Conservation (phyloP, 2,797 vertebrate species). For the Psittacula echo region DNA sequence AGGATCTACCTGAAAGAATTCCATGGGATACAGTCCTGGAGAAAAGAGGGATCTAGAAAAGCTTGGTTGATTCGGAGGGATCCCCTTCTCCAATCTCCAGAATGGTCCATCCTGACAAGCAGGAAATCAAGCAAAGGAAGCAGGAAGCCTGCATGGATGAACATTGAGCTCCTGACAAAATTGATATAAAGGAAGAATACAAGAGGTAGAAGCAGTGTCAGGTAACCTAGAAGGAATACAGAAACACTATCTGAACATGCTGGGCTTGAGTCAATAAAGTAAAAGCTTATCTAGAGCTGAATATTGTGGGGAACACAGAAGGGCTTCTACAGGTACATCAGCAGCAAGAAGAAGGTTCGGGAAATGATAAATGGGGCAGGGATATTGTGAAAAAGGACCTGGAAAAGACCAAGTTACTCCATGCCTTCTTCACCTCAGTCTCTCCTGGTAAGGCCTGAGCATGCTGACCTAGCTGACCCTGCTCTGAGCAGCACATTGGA, state of each 20-base stretch:
- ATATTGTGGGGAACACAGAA: background rate
- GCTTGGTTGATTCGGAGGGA: background rate
- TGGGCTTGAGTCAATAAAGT: background rate
- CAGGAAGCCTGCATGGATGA: background rate
- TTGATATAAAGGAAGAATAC: background rate
- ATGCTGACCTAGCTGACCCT: background rate
- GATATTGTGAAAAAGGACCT: background rate
- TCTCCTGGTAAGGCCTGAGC: background rate
- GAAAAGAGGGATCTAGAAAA: background rate
- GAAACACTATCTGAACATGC: background rate
- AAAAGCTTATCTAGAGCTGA: background rate
- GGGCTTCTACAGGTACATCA: background rate
- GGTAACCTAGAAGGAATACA: background rate
- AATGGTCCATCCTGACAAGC: background rate
- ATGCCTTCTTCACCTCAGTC: background rate
- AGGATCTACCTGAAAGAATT: background rate
- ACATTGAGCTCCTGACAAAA: background rate
- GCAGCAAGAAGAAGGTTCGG: background rate
- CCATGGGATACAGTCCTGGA: background rate
- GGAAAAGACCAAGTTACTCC: background rate
- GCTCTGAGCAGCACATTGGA: background rate
- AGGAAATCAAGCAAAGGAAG: background rate
- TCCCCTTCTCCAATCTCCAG: background rate
- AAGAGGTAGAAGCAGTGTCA: background rate
- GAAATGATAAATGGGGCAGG: background rate